Conservation (phyloP, 2,113 vertebrate species). For the Urocolius indicus region DNA sequence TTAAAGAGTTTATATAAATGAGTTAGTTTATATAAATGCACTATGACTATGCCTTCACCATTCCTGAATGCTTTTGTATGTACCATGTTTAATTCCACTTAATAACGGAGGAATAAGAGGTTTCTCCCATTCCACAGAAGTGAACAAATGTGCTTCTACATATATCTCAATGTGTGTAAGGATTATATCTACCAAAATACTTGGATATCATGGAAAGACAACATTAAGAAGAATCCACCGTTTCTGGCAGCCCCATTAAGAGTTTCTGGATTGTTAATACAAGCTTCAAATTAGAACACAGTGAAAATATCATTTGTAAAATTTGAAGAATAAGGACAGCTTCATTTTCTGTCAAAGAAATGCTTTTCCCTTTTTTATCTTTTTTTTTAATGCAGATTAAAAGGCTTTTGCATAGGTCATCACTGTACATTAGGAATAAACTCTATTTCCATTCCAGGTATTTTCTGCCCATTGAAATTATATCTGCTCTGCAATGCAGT, state of each 20-base stretch:
- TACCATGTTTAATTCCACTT: not conserved
- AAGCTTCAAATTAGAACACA: not conserved
- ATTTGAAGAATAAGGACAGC: not conserved
- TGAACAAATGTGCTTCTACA: not conserved
- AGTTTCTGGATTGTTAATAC: not conserved
- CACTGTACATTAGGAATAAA: not conserved
- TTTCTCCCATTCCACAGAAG: not conserved
- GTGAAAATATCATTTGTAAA: not conserved
- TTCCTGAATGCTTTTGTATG: not conserved
- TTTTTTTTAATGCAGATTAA: not conserved
- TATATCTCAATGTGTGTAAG: fast-evolving
- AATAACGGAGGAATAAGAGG: not conserved
- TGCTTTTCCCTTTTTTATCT: not conserved
- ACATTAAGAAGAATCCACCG: not conserved
- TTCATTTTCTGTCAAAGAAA: not conserved
- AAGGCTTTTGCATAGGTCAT: not conserved
- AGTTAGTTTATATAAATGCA: not conserved
- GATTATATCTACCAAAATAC: not conserved
- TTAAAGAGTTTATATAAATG: no score
- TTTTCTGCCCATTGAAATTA: not conserved
- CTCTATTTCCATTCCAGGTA: not conserved
- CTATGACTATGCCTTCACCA: not conserved
- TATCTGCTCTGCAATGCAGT: not conserved
- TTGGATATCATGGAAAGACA: not conserved
- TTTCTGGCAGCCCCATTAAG: not conserved